A percentile compares a stretch with the other conserved stretches of the same genome.
Evolutionary conservation across 2,113 vertebrate genomes (phyloP).

Genomic region (Microtus richardsoni): DNA sequence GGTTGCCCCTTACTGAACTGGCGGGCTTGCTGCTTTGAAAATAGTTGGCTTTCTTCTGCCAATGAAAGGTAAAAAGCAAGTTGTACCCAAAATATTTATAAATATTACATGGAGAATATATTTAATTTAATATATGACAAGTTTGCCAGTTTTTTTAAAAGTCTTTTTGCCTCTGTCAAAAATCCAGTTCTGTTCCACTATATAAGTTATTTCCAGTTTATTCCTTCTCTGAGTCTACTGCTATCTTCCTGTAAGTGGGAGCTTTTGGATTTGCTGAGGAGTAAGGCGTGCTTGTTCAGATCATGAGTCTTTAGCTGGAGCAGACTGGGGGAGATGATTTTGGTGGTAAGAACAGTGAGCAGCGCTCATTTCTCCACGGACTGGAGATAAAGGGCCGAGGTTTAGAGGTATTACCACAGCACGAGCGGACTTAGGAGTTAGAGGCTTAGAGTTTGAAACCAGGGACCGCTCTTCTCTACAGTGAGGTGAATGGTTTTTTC

Average conservation of each 20-base stretch:
- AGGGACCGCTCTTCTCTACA: background rate
- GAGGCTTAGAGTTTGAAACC: background rate
- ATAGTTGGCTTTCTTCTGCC: conserved; percentile 40
- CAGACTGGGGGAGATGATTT: background rate
- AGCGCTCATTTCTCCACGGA: background rate
- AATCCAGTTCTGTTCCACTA: conserved; percentile 10
- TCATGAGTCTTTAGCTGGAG: background rate
- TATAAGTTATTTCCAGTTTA: conserved; percentile 2
- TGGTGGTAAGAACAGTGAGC: background rate
- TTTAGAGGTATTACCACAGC: background rate
- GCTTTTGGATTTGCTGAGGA: background rate
- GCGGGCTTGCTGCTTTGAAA: conserved; percentile 27
- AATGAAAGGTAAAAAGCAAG: background rate
- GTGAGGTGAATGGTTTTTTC: background rate
- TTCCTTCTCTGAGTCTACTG: background rate
- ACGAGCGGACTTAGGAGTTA: background rate
- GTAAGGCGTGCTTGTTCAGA: background rate
- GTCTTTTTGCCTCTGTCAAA: background rate
- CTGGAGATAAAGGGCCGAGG: background rate
- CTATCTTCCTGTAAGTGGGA: background rate
- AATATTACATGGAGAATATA: conserved; percentile 15
- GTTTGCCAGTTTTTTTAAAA: background rate
- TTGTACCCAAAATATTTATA: background rate
- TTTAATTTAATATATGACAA: conserved; percentile 54
- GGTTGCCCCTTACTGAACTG: background rate